These are phyloP conservation scores for Lophochroa leadbeateri DNA, from an alignment of 2,113 vertebrate genomes.

Conservation along the genomic window DNA sequence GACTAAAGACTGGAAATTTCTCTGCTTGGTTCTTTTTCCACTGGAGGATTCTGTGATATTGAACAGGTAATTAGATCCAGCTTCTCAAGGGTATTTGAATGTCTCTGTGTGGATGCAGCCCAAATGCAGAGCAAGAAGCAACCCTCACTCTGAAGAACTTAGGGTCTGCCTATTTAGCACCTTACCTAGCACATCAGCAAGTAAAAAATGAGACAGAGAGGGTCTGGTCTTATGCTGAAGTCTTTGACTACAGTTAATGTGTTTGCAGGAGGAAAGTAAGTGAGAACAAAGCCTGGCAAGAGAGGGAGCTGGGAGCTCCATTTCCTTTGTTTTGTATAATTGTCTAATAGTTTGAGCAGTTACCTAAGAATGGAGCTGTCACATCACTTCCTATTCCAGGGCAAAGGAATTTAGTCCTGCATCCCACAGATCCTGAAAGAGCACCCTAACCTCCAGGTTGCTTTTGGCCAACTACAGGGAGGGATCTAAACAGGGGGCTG, in stretches of 20 bases:
- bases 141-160: background rate
- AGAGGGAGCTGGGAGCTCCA: background rate
- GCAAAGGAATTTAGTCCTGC: background rate
- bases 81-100: background rate
- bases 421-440: background rate
- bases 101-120: background rate
- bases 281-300: background rate
- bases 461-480: fast-evolving
- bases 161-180: background rate
- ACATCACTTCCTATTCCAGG: background rate
- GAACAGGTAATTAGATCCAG: background rate
- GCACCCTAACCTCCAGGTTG: background rate
- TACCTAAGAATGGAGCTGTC: background rate
- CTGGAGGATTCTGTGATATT: background rate
- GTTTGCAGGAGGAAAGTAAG: background rate
- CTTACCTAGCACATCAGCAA: background rate
- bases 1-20: background rate
- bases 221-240: background rate
- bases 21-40: background rate
- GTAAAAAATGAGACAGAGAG: background rate
- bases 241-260: background rate
- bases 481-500: background rate
- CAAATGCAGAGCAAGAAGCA: background rate
- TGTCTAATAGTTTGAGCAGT: background rate
- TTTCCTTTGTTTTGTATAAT: background rate